Evolutionary conservation across 1,140 invertebrate genomes (phyloP).

Genomic region (Argopecten irradians): DNA sequence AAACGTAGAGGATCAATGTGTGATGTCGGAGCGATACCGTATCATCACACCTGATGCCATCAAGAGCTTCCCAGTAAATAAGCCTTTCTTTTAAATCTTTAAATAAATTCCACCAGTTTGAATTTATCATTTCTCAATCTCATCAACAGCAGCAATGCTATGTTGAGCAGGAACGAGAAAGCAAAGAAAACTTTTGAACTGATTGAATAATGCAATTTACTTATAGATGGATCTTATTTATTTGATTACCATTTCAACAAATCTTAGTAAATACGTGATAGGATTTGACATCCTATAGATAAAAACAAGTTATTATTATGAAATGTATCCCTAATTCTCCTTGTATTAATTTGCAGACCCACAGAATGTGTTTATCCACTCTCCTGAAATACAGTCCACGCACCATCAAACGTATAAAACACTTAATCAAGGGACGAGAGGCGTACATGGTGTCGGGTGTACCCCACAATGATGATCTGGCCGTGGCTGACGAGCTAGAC

Average conservation of each 20-base stretch:
- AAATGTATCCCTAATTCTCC: neutral
- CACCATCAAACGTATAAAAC: slow-evolving; percentile 72
- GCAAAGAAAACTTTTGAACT: too few relatives aligned
- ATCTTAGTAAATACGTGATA: too few relatives aligned
- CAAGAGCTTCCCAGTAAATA: slow-evolving; percentile 76
- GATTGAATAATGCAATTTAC: too few relatives aligned
- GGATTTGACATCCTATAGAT: too few relatives aligned
- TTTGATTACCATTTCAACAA: too few relatives aligned
- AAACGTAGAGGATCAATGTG: slow-evolving; percentile 72
- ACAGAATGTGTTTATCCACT: slow-evolving; percentile 76
- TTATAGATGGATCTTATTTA: too few relatives aligned
- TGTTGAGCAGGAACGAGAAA: too few relatives aligned
- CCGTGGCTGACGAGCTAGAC: slow-evolving; percentile 72
- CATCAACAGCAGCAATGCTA: too few relatives aligned
- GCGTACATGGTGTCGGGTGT: slow-evolving; percentile 76
- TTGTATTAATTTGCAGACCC: slow-evolving; percentile 65
- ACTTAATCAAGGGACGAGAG: slow-evolving; percentile 74
- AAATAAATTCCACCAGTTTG: too few relatives aligned
- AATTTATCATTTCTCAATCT: too few relatives aligned
- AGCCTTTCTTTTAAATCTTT: too few relatives aligned
- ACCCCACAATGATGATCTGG: slow-evolving; percentile 75
- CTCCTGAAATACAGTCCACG: slow-evolving; percentile 76
- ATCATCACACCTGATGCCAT: slow-evolving; percentile 77
- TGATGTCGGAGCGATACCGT: slow-evolving; percentile 73
- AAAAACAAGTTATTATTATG: too few relatives aligned